These are phyloP conservation scores for Xylocopa sonorina DNA, from an alignment of 1,140 invertebrate genomes.

Conservation along the genomic window DNA sequence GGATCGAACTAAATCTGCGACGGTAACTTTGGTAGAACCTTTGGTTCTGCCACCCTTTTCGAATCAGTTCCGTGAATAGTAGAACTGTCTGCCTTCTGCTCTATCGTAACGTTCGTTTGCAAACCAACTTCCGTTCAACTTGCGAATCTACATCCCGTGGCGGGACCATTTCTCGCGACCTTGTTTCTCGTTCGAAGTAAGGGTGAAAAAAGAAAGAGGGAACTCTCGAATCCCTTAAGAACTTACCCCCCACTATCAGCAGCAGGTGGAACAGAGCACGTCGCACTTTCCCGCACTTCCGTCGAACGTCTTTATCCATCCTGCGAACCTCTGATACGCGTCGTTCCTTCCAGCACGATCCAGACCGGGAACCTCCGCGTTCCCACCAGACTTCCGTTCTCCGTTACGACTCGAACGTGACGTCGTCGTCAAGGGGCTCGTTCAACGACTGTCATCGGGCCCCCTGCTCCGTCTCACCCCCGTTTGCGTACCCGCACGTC, in stretches of 20 bases:
- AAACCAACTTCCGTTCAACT: too few relatives aligned
- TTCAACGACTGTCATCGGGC: slow-evolving; percentile 16
- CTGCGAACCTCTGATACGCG: not conserved
- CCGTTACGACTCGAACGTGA: not conserved
- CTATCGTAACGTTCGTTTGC: too few relatives aligned
- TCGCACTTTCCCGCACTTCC: slow-evolving; percentile 63
- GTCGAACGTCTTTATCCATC: slow-evolving; percentile 73
- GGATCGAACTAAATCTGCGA: not conserved
- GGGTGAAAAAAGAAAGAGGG: too few relatives aligned
- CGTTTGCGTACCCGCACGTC: not conserved
- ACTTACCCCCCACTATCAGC: slow-evolving; percentile 76
- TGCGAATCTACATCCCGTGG: too few relatives aligned
- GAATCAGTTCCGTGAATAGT: not conserved
- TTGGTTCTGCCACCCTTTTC: not conserved
- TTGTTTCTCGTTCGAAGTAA: too few relatives aligned
- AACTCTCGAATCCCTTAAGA: not conserved
- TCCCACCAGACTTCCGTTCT: not conserved
- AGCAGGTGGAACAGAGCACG: slow-evolving; percentile 70
- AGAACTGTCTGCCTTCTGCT: too few relatives aligned
- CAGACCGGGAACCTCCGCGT: not conserved
- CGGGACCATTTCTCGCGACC: not conserved
- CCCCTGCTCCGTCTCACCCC: too few relatives aligned
- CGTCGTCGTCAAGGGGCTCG: slow-evolving; percentile 8
- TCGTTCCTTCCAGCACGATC: slow-evolving; percentile 27
- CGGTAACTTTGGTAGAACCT: not conserved